phyloP scores from a whole-genome alignment of 2,113 vertebrate species.

The Platichthys stellatus region DNA sequence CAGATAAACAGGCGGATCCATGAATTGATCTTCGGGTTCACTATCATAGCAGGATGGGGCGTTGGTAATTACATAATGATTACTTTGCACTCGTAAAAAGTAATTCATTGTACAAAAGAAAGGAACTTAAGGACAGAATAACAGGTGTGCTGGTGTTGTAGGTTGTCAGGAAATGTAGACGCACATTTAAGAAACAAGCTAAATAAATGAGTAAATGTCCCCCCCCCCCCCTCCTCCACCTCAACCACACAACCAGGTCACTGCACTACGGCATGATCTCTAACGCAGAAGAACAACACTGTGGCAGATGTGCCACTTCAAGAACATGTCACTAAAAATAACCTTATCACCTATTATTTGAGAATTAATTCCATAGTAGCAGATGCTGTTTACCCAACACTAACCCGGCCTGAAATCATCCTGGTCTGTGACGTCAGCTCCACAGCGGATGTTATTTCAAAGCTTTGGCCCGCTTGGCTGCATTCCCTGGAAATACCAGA shows the following conservation, averaged over 20 bases:
- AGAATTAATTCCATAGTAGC: conserved; percentile 30
- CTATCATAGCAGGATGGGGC: too few species aligned
- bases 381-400: conserved; percentile 38
- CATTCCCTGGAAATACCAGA: conserved; percentile 10
- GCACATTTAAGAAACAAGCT: too few species aligned
- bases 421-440: not conserved
- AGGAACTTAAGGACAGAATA: too few species aligned
- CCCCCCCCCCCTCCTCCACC: not conserved
- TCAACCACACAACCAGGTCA: conserved; percentile 6
- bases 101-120: too few species aligned
- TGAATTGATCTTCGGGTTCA: too few species aligned
- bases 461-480: not conserved
- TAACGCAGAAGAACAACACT: conserved; percentile 7
- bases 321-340: conserved; percentile 31
- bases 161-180: not conserved
- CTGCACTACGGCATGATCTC: conserved; percentile 12
- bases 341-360: conserved; percentile 39
- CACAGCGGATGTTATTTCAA: conserved; percentile 22
- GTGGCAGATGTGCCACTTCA: conserved; percentile 45
- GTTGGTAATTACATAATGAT: not conserved
- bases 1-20: too few species aligned
- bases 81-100: too few species aligned
- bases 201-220: too few species aligned
- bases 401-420: not conserved
- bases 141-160: not conserved